A percentile compares a stretch with the other conserved stretches of the same genome.
Evolutionary conservation across 30 jellyfish, hydroid and myxozoan species (phyloP).

Genomic region (Chrysaora quinquecirrha): DNA sequence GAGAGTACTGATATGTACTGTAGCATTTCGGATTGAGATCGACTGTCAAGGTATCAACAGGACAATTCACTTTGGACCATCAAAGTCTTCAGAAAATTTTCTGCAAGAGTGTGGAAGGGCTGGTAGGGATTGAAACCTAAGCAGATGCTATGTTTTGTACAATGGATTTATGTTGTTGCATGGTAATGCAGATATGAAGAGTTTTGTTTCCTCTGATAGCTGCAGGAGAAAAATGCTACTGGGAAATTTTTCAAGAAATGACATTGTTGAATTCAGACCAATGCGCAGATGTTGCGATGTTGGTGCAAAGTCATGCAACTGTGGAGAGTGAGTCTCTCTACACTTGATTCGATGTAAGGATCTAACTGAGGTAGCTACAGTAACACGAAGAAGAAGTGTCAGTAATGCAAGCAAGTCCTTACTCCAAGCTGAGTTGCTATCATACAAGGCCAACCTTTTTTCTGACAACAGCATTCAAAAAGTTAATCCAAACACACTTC

Average conservation of each 20-base stretch:
- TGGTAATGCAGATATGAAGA: slow-evolving; percentile 1
- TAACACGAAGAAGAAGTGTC: neutral
- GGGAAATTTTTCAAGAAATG: neutral
- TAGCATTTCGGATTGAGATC: slow-evolving; percentile 23
- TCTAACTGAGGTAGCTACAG: neutral
- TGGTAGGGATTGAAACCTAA: neutral
- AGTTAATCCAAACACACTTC: neutral
- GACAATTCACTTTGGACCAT: slow-evolving; percentile 20
- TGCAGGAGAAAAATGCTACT: neutral
- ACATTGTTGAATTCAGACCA: neutral
- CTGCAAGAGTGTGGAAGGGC: slow-evolving; percentile 6
- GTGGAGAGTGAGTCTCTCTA: neutral
- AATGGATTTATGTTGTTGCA: neutral
- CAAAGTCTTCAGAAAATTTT: neutral
- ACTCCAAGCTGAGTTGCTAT: neutral
- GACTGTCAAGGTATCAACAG: slow-evolving; percentile 20
- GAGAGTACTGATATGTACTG: slow-evolving; percentile 9
- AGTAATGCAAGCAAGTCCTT: neutral
- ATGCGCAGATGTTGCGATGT: neutral
- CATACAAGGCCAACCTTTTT: neutral
- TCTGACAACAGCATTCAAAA: neutral
- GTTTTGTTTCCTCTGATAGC: neutral
- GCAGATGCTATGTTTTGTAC: neutral
- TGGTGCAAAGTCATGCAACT: neutral
- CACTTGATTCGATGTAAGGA: neutral